phyloP scores from a whole-genome alignment of 1,140 invertebrate species.

The Patella vulgata region DNA sequence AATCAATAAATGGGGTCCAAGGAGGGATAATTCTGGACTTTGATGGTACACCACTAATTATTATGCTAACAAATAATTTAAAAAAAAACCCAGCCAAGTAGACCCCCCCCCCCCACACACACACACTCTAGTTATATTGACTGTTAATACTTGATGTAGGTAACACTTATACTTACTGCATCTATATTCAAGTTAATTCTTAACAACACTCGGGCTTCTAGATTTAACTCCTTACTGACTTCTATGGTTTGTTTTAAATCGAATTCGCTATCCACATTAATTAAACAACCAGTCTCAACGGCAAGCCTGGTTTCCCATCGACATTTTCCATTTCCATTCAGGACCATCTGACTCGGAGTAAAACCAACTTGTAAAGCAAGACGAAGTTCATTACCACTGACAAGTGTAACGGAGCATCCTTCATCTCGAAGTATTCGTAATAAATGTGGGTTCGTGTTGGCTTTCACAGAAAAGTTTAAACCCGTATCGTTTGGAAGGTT shows the following conservation, averaged over 20 bases:
- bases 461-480: conserved; percentile 62
- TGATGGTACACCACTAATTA: too few relatives aligned
- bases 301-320: conserved; percentile 64
- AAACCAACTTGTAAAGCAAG: conserved; percentile 60
- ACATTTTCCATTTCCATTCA: conserved; percentile 68
- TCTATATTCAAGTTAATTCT: conserved; percentile 54
- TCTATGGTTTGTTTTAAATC: conserved; percentile 57
- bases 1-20: too few relatives aligned
- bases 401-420: conserved; percentile 54
- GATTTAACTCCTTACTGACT: conserved; percentile 30
- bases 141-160: too few relatives aligned
- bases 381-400: conserved; percentile 65
- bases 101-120: too few relatives aligned
- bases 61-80: too few relatives aligned
- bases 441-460: conserved; percentile 58
- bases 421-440: conserved; percentile 49
- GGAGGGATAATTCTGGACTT: too few relatives aligned
- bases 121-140: too few relatives aligned
- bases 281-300: conserved; percentile 52
- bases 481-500: conserved; percentile 27
- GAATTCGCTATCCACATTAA: conserved; percentile 67
- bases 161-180: conserved; percentile 47
- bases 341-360: conserved; percentile 47
- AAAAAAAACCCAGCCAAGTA: too few relatives aligned
- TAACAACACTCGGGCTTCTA: conserved; percentile 40